These are phyloP conservation scores for Lepus americanus DNA, from an alignment of 2,113 vertebrate species.

Conservation along the genomic window DNA sequence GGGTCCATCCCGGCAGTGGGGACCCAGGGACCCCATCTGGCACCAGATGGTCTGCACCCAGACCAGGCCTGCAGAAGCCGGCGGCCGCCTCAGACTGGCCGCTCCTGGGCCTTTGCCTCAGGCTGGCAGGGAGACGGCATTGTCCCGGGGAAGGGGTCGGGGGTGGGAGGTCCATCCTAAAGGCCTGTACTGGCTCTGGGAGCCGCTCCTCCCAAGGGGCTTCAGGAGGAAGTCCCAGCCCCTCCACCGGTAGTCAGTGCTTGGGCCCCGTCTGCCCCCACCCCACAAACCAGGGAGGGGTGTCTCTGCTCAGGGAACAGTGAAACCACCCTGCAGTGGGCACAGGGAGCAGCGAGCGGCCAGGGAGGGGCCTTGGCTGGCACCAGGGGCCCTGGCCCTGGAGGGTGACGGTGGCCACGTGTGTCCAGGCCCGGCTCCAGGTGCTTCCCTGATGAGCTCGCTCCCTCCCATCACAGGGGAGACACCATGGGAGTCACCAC, in stretches of 20 bases:
- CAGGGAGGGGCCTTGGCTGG: neutral
- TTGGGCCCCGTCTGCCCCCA: neutral
- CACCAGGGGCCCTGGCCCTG: fast-evolving
- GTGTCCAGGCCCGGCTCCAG: neutral
- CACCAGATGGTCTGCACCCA: neutral
- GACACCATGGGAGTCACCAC: too few species aligned
- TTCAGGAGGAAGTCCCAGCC: neutral
- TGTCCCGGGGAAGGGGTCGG: too few species aligned
- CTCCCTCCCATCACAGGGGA: neutral
- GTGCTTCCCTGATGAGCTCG: neutral
- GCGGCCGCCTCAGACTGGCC: neutral
- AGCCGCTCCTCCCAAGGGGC: neutral
- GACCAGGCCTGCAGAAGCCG: neutral
- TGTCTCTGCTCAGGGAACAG: neutral
- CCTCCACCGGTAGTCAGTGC: neutral
- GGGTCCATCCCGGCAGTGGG: fast-evolving
- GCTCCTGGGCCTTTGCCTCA: neutral
- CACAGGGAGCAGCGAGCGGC: fast-evolving
- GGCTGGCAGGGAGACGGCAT: neutral
- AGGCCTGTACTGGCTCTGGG: too few species aligned
- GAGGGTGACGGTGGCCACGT: fast-evolving
- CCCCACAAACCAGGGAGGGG: neutral
- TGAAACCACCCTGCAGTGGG: neutral
- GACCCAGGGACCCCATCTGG: neutral
- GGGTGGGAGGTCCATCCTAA: neutral